Percentiles rank a stretch among this genome's conserved stretches.
These are phyloP conservation scores for Arctopsyche grandis DNA, from an alignment of 1,140 invertebrate species.

Conservation along the genomic window DNA sequence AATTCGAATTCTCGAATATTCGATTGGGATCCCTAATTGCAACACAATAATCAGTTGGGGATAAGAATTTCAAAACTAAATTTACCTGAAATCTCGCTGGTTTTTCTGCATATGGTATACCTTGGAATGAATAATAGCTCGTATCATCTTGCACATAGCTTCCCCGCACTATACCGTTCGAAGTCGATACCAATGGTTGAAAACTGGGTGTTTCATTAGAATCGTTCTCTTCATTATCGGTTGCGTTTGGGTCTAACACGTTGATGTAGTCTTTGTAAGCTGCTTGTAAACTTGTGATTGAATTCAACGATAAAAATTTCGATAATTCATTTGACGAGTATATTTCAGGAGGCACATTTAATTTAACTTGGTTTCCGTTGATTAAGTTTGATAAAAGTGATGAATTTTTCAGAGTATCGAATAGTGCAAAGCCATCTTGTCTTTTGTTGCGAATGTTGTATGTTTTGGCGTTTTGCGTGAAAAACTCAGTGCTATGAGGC, in stretches of 20 bases:
- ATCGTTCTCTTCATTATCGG: background rate
- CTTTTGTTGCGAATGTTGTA: background rate
- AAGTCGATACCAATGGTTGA: constrained; percentile 34
- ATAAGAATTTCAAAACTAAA: too few species aligned
- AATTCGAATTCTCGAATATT: too few species aligned
- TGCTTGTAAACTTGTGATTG: background rate
- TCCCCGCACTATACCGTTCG: constrained; percentile 25
- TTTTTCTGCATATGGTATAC: constrained; percentile 32
- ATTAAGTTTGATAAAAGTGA: background rate
- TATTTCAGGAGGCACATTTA: background rate
- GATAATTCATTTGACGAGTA: background rate
- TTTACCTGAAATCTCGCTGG: constrained; percentile 37
- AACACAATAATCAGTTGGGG: too few species aligned
- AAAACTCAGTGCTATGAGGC: too few species aligned
- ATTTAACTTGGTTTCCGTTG: background rate
- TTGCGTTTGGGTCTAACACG: background rate
- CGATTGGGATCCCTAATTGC: too few species aligned
- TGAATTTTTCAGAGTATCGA: background rate
- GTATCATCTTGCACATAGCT: background rate
- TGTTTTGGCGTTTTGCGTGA: too few species aligned
- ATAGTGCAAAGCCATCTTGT: background rate
- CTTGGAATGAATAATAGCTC: constrained; percentile 20
- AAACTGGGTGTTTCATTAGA: background rate
- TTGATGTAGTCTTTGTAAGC: background rate
- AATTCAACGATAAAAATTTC: background rate